These are phyloP conservation scores for Trochalopteron elliotii DNA, from an alignment of 2,113 vertebrate genomes.

Conservation along the genomic window DNA sequence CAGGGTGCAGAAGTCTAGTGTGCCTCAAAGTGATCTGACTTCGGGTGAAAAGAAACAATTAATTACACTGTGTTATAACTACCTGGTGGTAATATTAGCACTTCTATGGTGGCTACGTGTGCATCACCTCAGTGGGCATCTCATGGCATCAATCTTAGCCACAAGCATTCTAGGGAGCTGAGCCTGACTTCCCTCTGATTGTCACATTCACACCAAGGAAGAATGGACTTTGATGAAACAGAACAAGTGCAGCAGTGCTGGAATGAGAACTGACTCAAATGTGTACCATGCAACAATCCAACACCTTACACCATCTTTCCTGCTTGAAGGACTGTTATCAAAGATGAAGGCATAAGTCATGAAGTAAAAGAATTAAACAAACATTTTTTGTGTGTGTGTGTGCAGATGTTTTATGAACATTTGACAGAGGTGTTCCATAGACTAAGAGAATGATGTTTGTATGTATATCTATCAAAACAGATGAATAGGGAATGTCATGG, in stretches of 20 bases:
- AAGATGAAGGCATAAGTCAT: background rate
- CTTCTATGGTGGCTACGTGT: fast-evolving
- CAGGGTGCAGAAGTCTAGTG: background rate
- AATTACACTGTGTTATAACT: background rate
- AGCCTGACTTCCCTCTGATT: background rate
- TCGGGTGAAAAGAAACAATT: background rate
- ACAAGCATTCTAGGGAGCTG: background rate
- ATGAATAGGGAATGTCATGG: background rate
- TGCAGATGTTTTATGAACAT: no score
- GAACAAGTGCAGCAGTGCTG: background rate
- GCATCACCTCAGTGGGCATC: background rate
- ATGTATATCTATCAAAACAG: background rate
- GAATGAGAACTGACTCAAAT: background rate
- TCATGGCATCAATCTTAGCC: background rate
- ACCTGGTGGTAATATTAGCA: no score
- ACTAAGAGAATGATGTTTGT: background rate
- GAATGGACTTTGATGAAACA: background rate
- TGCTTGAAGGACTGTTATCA: background rate
- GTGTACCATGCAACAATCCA: background rate
- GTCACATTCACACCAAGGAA: background rate
- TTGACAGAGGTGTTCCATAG: background rate
- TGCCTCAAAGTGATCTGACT: background rate
- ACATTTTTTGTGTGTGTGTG: background rate
- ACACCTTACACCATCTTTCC: background rate
- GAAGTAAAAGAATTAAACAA: background rate